Conservation (phyloP, 2,113 vertebrate species). For the Sinocyclocheilus anophthalmus region DNA sequence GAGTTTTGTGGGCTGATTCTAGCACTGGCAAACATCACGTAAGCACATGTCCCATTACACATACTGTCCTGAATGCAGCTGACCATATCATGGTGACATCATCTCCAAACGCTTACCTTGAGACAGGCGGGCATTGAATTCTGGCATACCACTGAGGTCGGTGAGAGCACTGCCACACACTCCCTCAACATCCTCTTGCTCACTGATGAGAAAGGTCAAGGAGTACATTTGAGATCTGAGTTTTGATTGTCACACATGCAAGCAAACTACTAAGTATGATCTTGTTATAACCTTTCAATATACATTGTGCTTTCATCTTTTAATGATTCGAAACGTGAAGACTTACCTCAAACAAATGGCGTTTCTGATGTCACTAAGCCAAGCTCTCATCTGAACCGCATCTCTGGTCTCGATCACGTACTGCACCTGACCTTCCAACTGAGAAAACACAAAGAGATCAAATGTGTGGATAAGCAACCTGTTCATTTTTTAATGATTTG, state of each 20-base stretch:
- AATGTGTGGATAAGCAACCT: background rate
- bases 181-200: conserved; percentile 78
- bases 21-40: background rate
- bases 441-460: background rate
- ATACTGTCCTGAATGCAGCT: conserved; percentile 76
- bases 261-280: background rate
- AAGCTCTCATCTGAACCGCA: conserved; percentile 86
- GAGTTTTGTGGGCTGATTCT: background rate
- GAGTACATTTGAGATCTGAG: background rate
- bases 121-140: conserved; percentile 83
- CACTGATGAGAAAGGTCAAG: conserved; percentile 62
- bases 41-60: conserved; percentile 21
- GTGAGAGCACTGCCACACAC: conserved; percentile 75
- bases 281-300: background rate
- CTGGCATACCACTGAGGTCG: conserved; percentile 78
- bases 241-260: background rate
- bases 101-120: conserved; percentile 75
- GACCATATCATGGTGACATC: conserved; percentile 30
- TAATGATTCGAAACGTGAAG: background rate
- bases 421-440: conserved; percentile 83
- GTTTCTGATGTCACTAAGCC: conserved; percentile 89
- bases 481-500: background rate
- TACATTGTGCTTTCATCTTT: background rate
- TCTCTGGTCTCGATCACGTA: conserved; percentile 89
- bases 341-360: conserved; percentile 84